These are phyloP conservation scores for Hystrix cristata DNA, from an alignment of 2,113 vertebrate species.

Conservation along the genomic window DNA sequence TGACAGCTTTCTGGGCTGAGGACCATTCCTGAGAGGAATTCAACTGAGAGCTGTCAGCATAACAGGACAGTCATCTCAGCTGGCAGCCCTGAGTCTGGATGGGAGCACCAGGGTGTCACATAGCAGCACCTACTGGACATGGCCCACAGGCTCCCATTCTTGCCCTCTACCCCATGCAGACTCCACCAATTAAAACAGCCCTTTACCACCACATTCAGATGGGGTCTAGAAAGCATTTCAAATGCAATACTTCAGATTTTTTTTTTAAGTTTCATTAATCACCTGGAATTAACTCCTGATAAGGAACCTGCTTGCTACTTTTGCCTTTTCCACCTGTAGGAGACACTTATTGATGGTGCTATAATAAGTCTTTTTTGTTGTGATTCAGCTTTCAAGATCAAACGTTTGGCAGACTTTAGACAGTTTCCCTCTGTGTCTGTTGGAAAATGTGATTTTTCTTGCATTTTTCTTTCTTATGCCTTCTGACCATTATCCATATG, in stretches of 20 bases:
- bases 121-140: no score
- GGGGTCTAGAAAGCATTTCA: background rate
- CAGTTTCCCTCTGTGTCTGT: background rate
- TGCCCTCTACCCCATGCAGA: background rate
- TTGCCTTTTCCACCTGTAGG: slow-evolving; percentile 7
- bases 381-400: background rate
- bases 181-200: background rate
- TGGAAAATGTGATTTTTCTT: slow-evolving; percentile 62
- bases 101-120: background rate
- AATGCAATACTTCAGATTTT: background rate
- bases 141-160: background rate
- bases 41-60: background rate
- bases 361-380: slow-evolving; percentile 40
- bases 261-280: background rate
- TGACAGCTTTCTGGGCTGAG: background rate
- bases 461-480: slow-evolving; percentile 35
- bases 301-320: background rate
- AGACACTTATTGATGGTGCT: slow-evolving; percentile 15
- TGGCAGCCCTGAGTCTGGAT: background rate
- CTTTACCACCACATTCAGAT: background rate
- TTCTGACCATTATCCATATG: background rate
- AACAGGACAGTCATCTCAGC: background rate
- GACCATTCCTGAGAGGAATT: background rate
- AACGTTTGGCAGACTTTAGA: slow-evolving; percentile 34
- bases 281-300: background rate